phyloP scores from a whole-genome alignment of 2,888 invertebrate genomes.

The Epinotia bilunana region DNA sequence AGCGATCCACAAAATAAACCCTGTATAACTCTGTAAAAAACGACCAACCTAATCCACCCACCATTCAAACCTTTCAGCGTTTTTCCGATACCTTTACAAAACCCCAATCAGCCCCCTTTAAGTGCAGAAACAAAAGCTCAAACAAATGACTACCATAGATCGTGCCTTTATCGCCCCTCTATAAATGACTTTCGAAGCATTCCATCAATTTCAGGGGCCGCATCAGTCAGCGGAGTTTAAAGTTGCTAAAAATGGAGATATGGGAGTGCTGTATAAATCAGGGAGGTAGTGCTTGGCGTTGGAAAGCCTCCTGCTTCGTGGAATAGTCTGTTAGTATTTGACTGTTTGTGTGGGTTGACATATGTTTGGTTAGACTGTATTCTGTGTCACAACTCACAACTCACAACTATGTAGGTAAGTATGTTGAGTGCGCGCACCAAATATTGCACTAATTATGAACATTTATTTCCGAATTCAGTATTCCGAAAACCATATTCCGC shows the following conservation, averaged over 20 bases:
- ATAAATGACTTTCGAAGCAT: slow-evolving; percentile 37
- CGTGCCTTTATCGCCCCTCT: slow-evolving; percentile 25
- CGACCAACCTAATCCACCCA: not conserved
- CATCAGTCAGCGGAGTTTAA: slow-evolving; percentile 34
- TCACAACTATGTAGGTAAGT: too few relatives aligned
- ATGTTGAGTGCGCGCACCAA: too few relatives aligned
- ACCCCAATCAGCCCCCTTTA: not conserved
- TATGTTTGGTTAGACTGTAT: too few relatives aligned
- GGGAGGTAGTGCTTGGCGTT: slow-evolving; percentile 5
- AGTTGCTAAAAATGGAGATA: slow-evolving; percentile 33
- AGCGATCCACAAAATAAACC: too few relatives aligned
- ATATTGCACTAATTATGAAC: too few relatives aligned
- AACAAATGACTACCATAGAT: slow-evolving; percentile 43
- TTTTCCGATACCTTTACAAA: slow-evolving; percentile 5
- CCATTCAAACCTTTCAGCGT: not conserved
- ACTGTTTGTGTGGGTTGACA: too few relatives aligned
- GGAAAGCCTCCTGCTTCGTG: not conserved
- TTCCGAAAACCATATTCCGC: too few relatives aligned
- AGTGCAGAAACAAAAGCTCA: slow-evolving; percentile 41
- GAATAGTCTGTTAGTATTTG: not conserved
- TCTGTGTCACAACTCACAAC: too few relatives aligned
- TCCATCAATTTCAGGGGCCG: slow-evolving; percentile 30
- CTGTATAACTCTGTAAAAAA: not conserved
- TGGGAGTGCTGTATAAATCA: slow-evolving; percentile 17
- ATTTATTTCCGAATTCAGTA: too few relatives aligned